Percentiles rank a stretch among this genome's conserved stretches.
Evolutionary conservation across 2,888 invertebrate species (phyloP).

Genomic region (Cosmia pyralina): DNA sequence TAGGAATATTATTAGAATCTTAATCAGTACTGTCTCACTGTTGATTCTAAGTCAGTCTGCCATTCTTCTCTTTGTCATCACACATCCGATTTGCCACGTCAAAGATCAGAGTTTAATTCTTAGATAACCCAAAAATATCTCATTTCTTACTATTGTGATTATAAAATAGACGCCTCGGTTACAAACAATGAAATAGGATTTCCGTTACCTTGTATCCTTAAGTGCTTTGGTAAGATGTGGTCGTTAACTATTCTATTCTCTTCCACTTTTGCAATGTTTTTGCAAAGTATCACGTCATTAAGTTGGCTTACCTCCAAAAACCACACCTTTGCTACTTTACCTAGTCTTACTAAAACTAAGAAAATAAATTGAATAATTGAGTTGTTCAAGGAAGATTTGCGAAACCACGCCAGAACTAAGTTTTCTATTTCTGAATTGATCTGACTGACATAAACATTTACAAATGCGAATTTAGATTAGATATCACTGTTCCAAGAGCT

Average conservation of each 20-base stretch:
- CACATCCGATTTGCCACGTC: too few relatives aligned
- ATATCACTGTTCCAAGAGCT: constrained; percentile 1
- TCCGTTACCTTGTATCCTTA: constrained; percentile 42
- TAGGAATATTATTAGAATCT: not conserved
- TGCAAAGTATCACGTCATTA: constrained; percentile 34
- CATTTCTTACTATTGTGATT: not conserved
- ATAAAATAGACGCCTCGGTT: not conserved
- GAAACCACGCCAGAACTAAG: constrained; percentile 7
- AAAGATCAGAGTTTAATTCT: not conserved
- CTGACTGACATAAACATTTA: not conserved
- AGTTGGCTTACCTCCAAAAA: constrained; percentile 45
- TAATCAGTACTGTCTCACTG: not conserved
- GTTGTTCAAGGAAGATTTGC: constrained; percentile 9
- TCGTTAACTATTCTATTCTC: constrained; percentile 30
- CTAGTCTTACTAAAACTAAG: constrained; percentile 17
- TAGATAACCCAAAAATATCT: too few relatives aligned
- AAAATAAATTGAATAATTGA: constrained; percentile 32
- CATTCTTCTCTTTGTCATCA: not conserved
- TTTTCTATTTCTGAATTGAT: constrained; percentile 6
- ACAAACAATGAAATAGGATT: constrained; percentile 32
- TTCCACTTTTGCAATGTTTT: constrained; percentile 36
- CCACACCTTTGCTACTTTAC: constrained; percentile 31
- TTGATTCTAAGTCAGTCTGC: not conserved
- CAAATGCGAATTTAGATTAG: constrained; percentile 15
- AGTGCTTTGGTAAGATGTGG: constrained; percentile 33